These are phyloP conservation scores for Carpatolechia fugitivella DNA, from an alignment of 2,888 invertebrate genomes.

Conservation along the genomic window DNA sequence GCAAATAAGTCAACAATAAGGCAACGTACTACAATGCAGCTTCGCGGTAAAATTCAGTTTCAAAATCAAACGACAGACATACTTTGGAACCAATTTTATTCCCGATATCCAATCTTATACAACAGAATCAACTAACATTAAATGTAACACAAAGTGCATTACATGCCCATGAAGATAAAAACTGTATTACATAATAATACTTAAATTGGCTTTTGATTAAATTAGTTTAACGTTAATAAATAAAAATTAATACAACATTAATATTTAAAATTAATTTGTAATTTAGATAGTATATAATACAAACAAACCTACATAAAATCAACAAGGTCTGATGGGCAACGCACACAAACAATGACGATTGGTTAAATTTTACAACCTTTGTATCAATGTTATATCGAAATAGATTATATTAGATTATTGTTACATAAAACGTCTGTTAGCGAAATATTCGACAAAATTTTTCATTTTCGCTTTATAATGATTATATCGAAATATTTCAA, in stretches of 20 bases:
- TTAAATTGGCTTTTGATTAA: slow-evolving; percentile 16
- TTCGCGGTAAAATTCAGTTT: background rate
- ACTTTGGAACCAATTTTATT: slow-evolving; percentile 57
- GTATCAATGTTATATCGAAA: too few relatives aligned
- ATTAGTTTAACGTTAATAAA: slow-evolving; percentile 44
- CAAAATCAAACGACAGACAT: slow-evolving; percentile 24
- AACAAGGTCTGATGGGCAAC: slow-evolving; percentile 21
- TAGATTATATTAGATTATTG: too few relatives aligned
- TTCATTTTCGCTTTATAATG: too few relatives aligned
- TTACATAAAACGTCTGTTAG: too few relatives aligned
- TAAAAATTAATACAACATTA: slow-evolving; percentile 43
- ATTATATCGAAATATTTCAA: too few relatives aligned
- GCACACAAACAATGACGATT: too few relatives aligned
- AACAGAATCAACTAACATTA: slow-evolving; percentile 59
- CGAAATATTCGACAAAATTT: too few relatives aligned
- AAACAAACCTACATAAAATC: slow-evolving; percentile 39
- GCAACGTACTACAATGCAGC: too few relatives aligned
- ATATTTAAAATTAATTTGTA: slow-evolving; percentile 19
- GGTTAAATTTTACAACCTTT: too few relatives aligned
- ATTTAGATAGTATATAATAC: slow-evolving; percentile 45
- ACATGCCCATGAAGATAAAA: slow-evolving; percentile 49
- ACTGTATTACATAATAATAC: background rate
- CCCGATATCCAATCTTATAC: slow-evolving; percentile 48
- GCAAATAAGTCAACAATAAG: too few relatives aligned
- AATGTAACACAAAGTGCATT: slow-evolving; percentile 64